Percentiles rank a stretch among this genome's conserved stretches.
phyloP scores from a whole-genome alignment of 2,888 invertebrate genomes.

The Epinotia ramella region DNA sequence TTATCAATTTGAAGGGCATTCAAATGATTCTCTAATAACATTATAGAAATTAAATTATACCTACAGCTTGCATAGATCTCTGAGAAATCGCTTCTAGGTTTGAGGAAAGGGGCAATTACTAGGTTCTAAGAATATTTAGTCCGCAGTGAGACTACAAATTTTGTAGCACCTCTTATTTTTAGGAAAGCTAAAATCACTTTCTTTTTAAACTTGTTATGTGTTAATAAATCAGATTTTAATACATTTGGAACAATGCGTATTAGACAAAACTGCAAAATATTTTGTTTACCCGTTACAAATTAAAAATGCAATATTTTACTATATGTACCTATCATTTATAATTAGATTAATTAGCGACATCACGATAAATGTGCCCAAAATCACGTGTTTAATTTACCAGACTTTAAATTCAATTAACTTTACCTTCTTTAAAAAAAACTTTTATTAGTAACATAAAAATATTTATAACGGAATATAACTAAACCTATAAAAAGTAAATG shows the following conservation, averaged over 20 bases:
- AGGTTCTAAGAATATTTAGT: background rate
- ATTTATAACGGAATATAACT: no score
- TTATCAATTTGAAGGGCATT: background rate
- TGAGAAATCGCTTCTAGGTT: background rate
- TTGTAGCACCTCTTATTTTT: background rate
- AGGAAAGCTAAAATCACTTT: background rate
- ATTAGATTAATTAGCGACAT: slow-evolving; percentile 31
- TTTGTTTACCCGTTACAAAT: background rate
- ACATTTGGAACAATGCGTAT: background rate
- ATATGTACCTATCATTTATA: slow-evolving; percentile 6
- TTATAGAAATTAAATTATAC: background rate
- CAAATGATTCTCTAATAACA: background rate
- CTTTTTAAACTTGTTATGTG: background rate
- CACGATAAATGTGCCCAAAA: slow-evolving; percentile 33
- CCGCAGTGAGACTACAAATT: background rate
- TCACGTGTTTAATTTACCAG: slow-evolving; percentile 1
- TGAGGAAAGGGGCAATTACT: background rate
- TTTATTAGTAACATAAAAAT: no score
- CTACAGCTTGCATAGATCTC: background rate
- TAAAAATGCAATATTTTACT: background rate
- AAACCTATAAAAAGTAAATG: no score
- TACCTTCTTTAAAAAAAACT: background rate
- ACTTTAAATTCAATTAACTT: background rate
- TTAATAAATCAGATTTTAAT: background rate
- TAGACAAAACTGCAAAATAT: background rate